Evolutionary conservation across 2,113 vertebrate genomes (phyloP).

Genomic region (Tyrannus savana): DNA sequence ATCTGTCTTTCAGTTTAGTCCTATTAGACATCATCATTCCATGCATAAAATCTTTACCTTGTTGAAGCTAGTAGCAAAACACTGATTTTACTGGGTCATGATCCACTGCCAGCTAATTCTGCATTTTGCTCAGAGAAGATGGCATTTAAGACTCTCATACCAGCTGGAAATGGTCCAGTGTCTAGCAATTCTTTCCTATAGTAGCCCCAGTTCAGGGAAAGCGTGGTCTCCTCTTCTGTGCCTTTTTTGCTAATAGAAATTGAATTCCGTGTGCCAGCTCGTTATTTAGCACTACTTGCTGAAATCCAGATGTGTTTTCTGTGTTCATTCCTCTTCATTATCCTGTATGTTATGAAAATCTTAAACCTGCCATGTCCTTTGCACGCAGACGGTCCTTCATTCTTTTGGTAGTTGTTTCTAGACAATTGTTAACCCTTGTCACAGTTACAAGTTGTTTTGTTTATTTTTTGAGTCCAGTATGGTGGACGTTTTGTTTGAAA

Average conservation of each 20-base stretch:
- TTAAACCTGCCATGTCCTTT: not conserved
- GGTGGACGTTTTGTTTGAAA: not conserved
- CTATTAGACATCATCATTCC: not conserved
- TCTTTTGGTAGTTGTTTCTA: not conserved
- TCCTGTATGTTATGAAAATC: not conserved
- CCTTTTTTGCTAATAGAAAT: not conserved
- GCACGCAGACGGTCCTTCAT: not conserved
- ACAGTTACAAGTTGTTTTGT: not conserved
- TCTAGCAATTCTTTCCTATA: not conserved
- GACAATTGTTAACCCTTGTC: not conserved
- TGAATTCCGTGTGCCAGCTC: not conserved
- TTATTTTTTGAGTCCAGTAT: accelerated
- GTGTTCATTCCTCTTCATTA: not conserved
- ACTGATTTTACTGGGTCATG: not conserved
- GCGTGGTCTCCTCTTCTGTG: not conserved
- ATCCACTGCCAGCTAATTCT: not conserved
- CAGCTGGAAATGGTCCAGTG: not conserved
- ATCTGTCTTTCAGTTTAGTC: not conserved
- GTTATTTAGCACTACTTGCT: not conserved
- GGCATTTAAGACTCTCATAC: not conserved
- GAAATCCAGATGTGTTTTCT: not conserved
- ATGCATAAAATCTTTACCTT: not conserved
- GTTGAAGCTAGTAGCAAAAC: not conserved
- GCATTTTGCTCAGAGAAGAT: not conserved
- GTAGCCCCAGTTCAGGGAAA: not conserved